Evolutionary conservation across 2,113 vertebrate genomes (phyloP).

Genomic region (Grus americana): DNA sequence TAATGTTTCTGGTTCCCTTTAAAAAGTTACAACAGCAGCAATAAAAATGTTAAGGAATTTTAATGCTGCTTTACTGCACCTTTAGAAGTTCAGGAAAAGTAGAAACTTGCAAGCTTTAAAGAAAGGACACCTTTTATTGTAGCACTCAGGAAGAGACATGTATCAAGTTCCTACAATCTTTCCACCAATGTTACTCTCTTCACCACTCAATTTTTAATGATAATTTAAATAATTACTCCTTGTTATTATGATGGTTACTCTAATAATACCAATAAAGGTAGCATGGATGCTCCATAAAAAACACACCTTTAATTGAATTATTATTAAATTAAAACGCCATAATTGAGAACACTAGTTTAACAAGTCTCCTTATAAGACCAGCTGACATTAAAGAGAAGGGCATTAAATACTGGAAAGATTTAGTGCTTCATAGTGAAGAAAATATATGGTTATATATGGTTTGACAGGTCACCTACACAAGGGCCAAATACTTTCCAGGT

Average conservation of each 20-base stretch:
- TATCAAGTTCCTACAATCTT: conserved; percentile 7
- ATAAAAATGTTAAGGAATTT: conserved; percentile 48
- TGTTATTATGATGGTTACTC: conserved; percentile 48
- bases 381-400: conserved; percentile 6
- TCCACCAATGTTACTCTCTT: neutral
- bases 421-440: neutral
- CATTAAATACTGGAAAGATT: conserved; percentile 2
- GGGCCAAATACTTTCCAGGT: neutral
- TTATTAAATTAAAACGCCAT: conserved; percentile 63
- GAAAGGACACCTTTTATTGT: conserved; percentile 53
- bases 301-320: conserved; percentile 66
- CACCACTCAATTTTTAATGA: conserved; percentile 48
- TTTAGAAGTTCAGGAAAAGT: conserved; percentile 41
- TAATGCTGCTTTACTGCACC: conserved; percentile 25
- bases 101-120: conserved; percentile 40
- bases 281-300: conserved; percentile 58
- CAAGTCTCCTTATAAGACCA: conserved; percentile 43
- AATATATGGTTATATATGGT: neutral
- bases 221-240: conserved; percentile 66
- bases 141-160: conserved; percentile 18
- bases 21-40: conserved; percentile 5
- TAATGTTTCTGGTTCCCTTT: neutral
- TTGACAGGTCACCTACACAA: conserved; percentile 4
- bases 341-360: conserved; percentile 43
- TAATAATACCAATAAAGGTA: conserved; percentile 67